These are phyloP conservation scores for Ptilodon capucinus DNA, from an alignment of 2,888 invertebrate species.

Conservation along the genomic window DNA sequence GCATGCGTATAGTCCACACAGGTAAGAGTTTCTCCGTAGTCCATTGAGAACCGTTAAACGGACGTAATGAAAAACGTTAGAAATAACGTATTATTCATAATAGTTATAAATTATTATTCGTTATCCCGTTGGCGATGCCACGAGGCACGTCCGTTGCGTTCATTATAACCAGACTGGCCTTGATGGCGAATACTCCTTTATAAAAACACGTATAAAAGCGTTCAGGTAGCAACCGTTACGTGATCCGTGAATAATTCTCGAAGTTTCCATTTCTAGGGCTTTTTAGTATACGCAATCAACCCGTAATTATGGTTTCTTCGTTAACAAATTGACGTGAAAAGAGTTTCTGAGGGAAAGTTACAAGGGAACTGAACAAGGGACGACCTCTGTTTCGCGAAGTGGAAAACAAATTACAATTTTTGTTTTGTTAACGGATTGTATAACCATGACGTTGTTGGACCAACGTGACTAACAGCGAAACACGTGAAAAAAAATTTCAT, in stretches of 20 bases:
- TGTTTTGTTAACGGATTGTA: too few species aligned
- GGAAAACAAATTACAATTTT: too few species aligned
- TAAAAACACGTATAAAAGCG: slow-evolving; percentile 38
- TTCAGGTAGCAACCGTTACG: slow-evolving; percentile 55
- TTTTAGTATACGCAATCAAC: background rate
- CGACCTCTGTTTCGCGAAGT: too few species aligned
- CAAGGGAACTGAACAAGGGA: too few species aligned
- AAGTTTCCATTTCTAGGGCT: slow-evolving; percentile 14
- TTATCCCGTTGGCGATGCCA: slow-evolving; percentile 29
- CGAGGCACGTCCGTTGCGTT: slow-evolving; percentile 34
- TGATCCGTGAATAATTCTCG: slow-evolving; percentile 40
- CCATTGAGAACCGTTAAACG: background rate
- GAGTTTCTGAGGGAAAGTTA: too few species aligned
- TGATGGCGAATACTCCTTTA: slow-evolving; percentile 20
- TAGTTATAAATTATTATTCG: slow-evolving; percentile 29
- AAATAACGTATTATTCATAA: slow-evolving; percentile 15
- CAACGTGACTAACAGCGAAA: too few species aligned
- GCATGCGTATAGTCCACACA: too few species aligned
- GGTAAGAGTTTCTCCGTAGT: too few species aligned
- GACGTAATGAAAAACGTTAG: slow-evolving; percentile 6
- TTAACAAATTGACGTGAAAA: too few species aligned
- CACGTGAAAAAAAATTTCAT: too few species aligned
- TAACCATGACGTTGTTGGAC: too few species aligned
- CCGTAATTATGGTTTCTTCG: background rate
- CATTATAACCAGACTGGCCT: slow-evolving; percentile 40